Evolutionary conservation across 2,113 vertebrate species (phyloP).

Genomic region (Tetrax tetrax): DNA sequence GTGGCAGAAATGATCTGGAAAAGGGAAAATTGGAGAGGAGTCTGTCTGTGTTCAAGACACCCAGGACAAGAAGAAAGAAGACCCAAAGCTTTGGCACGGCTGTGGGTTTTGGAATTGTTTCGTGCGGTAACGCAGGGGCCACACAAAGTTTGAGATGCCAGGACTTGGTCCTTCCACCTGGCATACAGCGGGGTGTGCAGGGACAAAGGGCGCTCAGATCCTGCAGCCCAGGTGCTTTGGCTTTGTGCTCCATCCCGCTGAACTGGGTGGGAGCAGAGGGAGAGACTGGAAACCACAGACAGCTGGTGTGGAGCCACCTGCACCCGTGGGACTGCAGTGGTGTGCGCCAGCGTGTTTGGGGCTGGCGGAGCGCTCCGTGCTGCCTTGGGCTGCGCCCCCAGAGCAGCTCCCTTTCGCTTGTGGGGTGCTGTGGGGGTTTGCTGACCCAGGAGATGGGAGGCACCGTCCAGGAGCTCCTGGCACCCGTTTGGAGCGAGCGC

Average conservation of each 20-base stretch:
- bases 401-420: not conserved
- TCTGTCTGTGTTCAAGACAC: not conserved
- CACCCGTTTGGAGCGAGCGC: not conserved
- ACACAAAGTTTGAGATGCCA: too few species aligned
- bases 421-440: not conserved
- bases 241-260: not conserved
- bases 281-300: not conserved
- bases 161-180: not conserved
- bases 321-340: not conserved
- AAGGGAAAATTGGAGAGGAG: not conserved
- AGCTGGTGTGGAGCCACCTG: not conserved
- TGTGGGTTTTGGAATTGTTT: not conserved
- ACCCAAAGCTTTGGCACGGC: not conserved
- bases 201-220: not conserved
- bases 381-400: not conserved
- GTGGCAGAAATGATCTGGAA: not conserved
- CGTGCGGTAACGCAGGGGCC: not conserved
- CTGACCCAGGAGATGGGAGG: not conserved
- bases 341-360: fast-evolving
- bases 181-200: not conserved
- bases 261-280: not conserved
- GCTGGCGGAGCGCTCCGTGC: not conserved
- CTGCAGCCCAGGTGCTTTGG: not conserved
- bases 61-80: not conserved
- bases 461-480: fast-evolving